phyloP scores from a whole-genome alignment of 1,140 invertebrate genomes.

The Diorhabda carinulata region DNA sequence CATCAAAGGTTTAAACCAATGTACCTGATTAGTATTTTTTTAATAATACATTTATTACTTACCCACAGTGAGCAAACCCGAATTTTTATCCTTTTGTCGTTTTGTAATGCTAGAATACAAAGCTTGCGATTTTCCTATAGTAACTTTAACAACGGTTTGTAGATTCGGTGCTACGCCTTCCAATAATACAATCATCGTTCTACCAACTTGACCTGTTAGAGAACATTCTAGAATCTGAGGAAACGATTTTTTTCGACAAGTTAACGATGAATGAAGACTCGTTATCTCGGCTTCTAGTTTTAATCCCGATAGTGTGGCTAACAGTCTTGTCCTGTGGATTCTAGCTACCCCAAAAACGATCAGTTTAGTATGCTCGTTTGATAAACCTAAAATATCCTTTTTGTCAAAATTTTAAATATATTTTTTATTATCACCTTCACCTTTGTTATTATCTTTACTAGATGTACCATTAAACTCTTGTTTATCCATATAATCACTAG shows the following conservation, averaged over 20 bases:
- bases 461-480: conserved; percentile 34
- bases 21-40: no score
- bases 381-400: background rate
- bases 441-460: conserved; percentile 14
- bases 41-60: background rate
- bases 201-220: conserved; percentile 83
- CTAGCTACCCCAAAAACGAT: conserved; percentile 65
- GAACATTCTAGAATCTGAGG: conserved; percentile 76
- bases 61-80: conserved; percentile 77
- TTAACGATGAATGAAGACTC: conserved; percentile 73
- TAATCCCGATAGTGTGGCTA: conserved; percentile 88
- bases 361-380: conserved; percentile 42
- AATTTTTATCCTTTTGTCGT: conserved; percentile 79
- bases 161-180: conserved; percentile 86
- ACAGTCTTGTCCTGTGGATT: conserved; percentile 80
- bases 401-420: no score
- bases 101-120: conserved; percentile 80
- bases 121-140: conserved; percentile 82
- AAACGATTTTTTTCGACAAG: conserved; percentile 71
- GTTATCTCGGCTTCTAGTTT: conserved; percentile 89
- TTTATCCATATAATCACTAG: conserved; percentile 51
- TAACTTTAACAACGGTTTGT: conserved; percentile 92
- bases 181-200: conserved; percentile 87
- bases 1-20: no score
- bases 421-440: background rate